Evolutionary conservation across 2,113 vertebrate species (phyloP).

Genomic region (Neotragus moschatus): DNA sequence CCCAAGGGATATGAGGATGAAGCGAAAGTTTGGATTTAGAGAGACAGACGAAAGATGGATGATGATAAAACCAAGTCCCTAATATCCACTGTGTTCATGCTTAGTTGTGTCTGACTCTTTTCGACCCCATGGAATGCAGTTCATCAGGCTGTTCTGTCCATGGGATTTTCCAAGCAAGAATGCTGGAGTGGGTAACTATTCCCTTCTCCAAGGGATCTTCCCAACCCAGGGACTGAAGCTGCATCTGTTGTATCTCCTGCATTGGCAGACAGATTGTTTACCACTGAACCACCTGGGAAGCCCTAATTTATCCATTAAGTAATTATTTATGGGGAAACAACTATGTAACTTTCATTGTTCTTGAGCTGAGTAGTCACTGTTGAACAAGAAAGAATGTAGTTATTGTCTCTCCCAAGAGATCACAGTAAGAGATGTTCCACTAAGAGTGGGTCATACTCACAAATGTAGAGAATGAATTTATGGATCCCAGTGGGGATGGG

Average conservation of each 20-base stretch:
- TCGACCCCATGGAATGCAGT: not conserved
- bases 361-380: not conserved
- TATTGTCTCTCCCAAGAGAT: not conserved
- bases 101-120: not conserved
- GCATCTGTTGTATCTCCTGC: not conserved
- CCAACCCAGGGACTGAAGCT: not conserved
- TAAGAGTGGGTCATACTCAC: not conserved
- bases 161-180: not conserved
- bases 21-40: not conserved
- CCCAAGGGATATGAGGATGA: fast-evolving
- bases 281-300: not conserved
- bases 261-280: not conserved
- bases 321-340: not conserved
- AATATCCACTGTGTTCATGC: not conserved
- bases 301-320: not conserved
- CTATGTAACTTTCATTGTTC: not conserved
- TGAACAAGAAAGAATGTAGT: not conserved
- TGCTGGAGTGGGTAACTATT: not conserved
- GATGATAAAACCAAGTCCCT: not conserved
- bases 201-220: not conserved
- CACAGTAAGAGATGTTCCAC: not conserved
- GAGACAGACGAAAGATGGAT: not conserved
- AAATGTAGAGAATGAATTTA: not conserved
- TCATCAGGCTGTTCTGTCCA: not conserved
- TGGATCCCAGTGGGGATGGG: not conserved